Percentiles rank a stretch among this genome's conserved stretches.
Evolutionary conservation across 1,140 invertebrate species (phyloP).

Genomic region (Calephelis virginiensis): DNA sequence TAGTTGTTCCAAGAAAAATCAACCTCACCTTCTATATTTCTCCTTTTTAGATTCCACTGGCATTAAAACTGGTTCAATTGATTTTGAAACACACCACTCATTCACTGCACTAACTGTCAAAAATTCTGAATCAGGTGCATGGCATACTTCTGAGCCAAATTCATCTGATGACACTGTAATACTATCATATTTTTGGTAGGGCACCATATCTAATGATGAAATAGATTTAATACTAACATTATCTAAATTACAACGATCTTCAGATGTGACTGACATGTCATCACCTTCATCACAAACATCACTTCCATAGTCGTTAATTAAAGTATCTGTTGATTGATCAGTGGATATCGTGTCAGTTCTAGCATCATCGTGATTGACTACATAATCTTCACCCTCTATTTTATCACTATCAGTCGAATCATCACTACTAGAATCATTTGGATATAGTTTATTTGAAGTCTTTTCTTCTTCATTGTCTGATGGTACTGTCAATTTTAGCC

Average conservation of each 20-base stretch:
- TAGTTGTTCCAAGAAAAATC: slow-evolving; percentile 40
- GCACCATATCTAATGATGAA: slow-evolving; percentile 72
- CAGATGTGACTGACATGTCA: slow-evolving; percentile 56
- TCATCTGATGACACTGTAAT: slow-evolving; percentile 74
- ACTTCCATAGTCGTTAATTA: slow-evolving; percentile 69
- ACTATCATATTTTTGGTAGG: slow-evolving; percentile 72
- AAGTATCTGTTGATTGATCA: slow-evolving; percentile 70
- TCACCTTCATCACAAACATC: slow-evolving; percentile 46
- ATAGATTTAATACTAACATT: slow-evolving; percentile 74
- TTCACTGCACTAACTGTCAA: slow-evolving; percentile 75
- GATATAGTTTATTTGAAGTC: slow-evolving; percentile 33
- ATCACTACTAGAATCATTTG: slow-evolving; percentile 53
- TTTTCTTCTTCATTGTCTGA: slow-evolving; percentile 64
- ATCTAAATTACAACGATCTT: slow-evolving; percentile 67
- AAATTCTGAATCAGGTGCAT: slow-evolving; percentile 67
- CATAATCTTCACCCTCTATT: slow-evolving; percentile 54
- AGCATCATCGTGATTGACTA: slow-evolving; percentile 59
- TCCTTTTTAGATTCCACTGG: slow-evolving; percentile 74
- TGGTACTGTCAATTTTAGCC: slow-evolving; percentile 61
- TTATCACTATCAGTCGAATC: slow-evolving; percentile 60
- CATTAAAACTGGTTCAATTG: slow-evolving; percentile 61
- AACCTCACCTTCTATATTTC: slow-evolving; percentile 73
- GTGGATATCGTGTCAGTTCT: slow-evolving; percentile 62
- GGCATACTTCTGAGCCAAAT: slow-evolving; percentile 72
- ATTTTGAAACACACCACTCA: slow-evolving; percentile 70